phyloP scores from a whole-genome alignment of 92 coral and sea anemone genomes.

The Ricordea florida region DNA sequence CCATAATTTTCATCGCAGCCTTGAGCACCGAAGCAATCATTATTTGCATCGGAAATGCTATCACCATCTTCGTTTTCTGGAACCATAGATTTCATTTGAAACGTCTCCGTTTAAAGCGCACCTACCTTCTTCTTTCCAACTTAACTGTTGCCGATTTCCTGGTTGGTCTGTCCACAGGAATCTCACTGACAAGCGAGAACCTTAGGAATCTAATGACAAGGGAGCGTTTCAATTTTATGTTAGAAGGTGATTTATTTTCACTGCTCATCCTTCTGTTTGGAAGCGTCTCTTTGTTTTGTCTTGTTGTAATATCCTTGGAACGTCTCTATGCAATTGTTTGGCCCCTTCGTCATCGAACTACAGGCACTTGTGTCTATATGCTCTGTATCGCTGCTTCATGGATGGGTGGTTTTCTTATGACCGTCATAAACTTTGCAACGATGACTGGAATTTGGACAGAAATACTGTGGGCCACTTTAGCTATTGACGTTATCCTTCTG shows the following conservation, averaged over 20 bases:
- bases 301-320: not conserved
- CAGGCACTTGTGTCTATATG: not conserved
- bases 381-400: not conserved
- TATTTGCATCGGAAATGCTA: not conserved
- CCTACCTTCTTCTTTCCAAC: not conserved
- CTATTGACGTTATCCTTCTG: no score
- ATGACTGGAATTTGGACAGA: no score
- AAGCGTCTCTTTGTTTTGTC: not conserved
- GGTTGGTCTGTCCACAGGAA: no score
- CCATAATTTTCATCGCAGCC: not conserved
- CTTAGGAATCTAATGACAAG: no score
- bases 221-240: no score
- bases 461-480: no score
- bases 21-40: not conserved
- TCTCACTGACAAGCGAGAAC: no score
- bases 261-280: not conserved
- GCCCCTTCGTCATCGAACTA: not conserved
- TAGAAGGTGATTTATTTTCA: not conserved
- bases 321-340: not conserved
- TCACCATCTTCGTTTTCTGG: not conserved
- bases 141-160: not conserved
- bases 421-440: not conserved
- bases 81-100: not conserved
- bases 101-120: no score
- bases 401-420: not conserved